Evolutionary conservation across 2,797 vertebrate species (phyloP).

Genomic region (Mormyrus proboscirostris): DNA sequence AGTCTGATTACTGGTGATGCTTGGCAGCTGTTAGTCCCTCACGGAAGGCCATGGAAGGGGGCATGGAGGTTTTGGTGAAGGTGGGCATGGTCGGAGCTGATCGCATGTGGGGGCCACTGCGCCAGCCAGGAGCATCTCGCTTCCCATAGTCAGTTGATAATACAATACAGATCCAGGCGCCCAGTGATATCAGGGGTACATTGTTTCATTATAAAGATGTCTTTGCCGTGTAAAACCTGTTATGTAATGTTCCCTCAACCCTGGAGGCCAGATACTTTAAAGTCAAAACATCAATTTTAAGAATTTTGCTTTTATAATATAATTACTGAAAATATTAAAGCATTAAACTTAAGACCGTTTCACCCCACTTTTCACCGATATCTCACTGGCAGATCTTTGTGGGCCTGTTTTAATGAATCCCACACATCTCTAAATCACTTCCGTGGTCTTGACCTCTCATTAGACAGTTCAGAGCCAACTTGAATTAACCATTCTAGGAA

Average conservation of each 20-base stretch:
- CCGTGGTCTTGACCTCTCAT: background rate
- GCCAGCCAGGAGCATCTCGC: conserved; percentile 21
- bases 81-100: background rate
- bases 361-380: background rate
- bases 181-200: conserved; percentile 41
- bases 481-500: background rate
- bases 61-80: background rate
- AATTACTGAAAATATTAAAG: conserved; percentile 39
- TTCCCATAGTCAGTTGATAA: conserved; percentile 54
- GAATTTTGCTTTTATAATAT: conserved; percentile 33
- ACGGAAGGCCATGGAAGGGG: background rate
- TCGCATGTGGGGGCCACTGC: background rate
- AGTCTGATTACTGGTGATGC: background rate
- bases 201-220: conserved; percentile 47
- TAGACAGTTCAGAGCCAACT: background rate
- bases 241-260: conserved; percentile 41
- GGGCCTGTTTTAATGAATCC: background rate
- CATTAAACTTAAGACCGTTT: background rate
- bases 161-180: conserved; percentile 32
- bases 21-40: background rate
- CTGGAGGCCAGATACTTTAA: conserved; percentile 42
- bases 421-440: background rate
- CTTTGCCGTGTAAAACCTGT: conserved; percentile 44
- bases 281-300: conserved; percentile 48
- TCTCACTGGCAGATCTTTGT: background rate